Conservation (phyloP, 2,888 invertebrate species). For the Clusia tigrina region DNA sequence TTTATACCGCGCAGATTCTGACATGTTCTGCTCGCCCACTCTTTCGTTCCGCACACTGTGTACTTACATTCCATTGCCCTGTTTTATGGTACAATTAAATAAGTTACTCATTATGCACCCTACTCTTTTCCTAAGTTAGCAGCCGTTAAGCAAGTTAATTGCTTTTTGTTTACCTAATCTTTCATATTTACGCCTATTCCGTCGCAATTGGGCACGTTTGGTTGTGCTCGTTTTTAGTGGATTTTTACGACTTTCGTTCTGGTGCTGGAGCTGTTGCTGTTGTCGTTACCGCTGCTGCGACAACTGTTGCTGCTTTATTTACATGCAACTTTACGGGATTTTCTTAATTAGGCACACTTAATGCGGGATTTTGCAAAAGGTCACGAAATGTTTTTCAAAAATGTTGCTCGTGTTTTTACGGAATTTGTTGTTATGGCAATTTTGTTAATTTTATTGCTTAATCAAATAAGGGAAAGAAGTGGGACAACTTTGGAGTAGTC, state of each 20-base stretch:
- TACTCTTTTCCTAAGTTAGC: neutral
- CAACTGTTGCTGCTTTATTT: too few species aligned
- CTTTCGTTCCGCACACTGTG: neutral
- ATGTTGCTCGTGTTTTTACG: too few species aligned
- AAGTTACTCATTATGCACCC: neutral
- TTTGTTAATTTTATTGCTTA: too few species aligned
- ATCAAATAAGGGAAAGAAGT: too few species aligned
- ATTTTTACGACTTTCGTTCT: conserved; percentile 4
- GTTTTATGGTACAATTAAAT: neutral
- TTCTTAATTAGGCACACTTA: neutral
- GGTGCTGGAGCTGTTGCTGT: neutral
- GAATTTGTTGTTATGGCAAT: too few species aligned
- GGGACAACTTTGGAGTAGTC: too few species aligned
- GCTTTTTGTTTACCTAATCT: conserved; percentile 1
- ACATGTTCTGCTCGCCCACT: too few species aligned
- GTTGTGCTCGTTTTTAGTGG: neutral
- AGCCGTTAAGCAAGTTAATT: neutral
- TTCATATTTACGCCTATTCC: neutral
- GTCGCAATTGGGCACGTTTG: neutral
- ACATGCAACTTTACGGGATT: neutral
- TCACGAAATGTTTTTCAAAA: too few species aligned
- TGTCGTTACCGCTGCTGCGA: too few species aligned
- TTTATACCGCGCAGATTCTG: too few species aligned
- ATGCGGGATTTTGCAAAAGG: neutral
- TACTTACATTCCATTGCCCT: neutral